Percentiles rank a stretch among this genome's conserved stretches.
These are phyloP conservation scores for Aporophyla nigra DNA, from an alignment of 2,888 invertebrate species.

Conservation along the genomic window DNA sequence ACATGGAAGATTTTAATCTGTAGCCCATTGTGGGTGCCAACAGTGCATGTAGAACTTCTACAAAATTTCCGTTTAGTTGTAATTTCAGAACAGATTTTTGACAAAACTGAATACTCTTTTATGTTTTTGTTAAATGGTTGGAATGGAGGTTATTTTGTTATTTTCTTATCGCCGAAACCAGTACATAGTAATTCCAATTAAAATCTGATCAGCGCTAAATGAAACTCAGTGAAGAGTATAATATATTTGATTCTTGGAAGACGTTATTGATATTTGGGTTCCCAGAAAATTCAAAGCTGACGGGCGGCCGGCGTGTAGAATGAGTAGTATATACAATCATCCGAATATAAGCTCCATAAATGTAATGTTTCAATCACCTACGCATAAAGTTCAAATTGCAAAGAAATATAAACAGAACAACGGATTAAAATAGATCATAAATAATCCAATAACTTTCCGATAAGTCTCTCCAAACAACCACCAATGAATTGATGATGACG, in stretches of 20 bases:
- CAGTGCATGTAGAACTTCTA: neutral
- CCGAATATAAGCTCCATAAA: neutral
- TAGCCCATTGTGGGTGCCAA: neutral
- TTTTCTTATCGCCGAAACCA: too few relatives aligned
- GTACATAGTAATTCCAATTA: neutral
- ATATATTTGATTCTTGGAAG: neutral
- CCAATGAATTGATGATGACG: slow-evolving; percentile 39
- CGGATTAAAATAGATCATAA: neutral
- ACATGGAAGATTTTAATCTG: slow-evolving; percentile 37
- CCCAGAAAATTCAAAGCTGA: neutral
- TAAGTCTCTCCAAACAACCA: slow-evolving; percentile 17
- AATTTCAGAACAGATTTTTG: neutral
- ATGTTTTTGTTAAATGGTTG: neutral
- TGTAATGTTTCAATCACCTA: neutral
- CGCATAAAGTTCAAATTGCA: neutral
- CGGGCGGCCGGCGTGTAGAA: neutral
- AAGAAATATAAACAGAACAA: neutral
- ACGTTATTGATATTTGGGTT: neutral
- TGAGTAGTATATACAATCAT: too few relatives aligned
- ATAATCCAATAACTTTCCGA: slow-evolving; percentile 1
- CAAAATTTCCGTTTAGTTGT: neutral
- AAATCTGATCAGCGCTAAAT: neutral
- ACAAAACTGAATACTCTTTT: neutral
- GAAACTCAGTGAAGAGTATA: neutral
- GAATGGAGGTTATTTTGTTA: neutral